phyloP scores from a whole-genome alignment of 2,888 invertebrate genomes.

The Chaitophorus viminalis region DNA sequence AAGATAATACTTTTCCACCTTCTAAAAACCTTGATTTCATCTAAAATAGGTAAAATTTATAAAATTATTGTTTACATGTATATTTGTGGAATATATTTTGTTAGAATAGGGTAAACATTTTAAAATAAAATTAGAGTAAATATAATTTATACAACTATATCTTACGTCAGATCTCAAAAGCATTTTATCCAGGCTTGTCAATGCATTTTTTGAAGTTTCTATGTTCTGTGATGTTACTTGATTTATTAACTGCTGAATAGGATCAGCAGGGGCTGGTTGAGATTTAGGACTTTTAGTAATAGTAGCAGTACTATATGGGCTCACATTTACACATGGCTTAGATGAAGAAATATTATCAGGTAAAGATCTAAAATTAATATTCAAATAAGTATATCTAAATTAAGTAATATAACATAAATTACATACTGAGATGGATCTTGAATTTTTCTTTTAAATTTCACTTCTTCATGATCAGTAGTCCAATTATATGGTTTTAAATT shows the following conservation, averaged over 20 bases:
- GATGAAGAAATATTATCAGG: conserved; percentile 17
- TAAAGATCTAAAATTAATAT: conserved; percentile 20
- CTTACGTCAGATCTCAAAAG: conserved; percentile 57
- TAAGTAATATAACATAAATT: neutral
- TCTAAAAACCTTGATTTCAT: conserved; percentile 58
- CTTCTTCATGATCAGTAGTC: conserved; percentile 36
- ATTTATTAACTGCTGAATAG: conserved; percentile 51
- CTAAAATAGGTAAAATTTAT: conserved; percentile 4
- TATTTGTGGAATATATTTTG: too few relatives aligned
- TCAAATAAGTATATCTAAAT: neutral
- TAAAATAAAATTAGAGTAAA: too few relatives aligned
- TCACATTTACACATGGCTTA: conserved; percentile 57
- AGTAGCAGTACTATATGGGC: conserved; percentile 59
- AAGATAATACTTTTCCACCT: conserved; percentile 54
- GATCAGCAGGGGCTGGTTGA: conserved; percentile 11
- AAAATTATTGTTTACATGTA: neutral
- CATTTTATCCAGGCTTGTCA: conserved; percentile 48
- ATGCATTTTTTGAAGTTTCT: conserved; percentile 44
- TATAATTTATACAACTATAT: neutral
- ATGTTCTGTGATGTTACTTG: conserved; percentile 54
- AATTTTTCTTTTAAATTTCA: conserved; percentile 29
- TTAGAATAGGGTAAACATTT: too few relatives aligned
- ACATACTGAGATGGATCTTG: conserved; percentile 40
- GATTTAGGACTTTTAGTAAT: conserved; percentile 58
- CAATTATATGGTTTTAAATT: conserved; percentile 57